Conservation (phyloP, 2,113 vertebrate genomes). For the Vulpes lagopus region DNA sequence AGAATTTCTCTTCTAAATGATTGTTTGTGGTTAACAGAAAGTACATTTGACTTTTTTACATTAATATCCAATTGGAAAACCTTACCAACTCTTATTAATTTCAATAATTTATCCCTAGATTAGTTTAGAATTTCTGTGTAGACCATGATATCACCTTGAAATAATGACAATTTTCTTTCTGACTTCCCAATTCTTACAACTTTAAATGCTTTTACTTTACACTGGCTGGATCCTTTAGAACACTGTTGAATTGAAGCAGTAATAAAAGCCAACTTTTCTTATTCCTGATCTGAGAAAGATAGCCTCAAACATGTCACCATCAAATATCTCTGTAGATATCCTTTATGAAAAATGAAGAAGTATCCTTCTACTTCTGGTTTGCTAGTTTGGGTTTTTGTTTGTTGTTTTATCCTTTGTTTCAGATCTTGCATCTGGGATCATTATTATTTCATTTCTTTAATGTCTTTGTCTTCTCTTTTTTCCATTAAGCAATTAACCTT, state of each 20-base stretch:
- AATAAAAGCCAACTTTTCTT: conserved; percentile 32
- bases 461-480: not conserved
- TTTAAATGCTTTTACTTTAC: not conserved
- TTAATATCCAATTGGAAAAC: conserved; percentile 30
- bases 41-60: conserved; percentile 11
- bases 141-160: conserved; percentile 22
- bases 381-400: not conserved
- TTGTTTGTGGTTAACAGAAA: conserved; percentile 2
- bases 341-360: conserved; percentile 36
- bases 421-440: not conserved
- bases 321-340: conserved; percentile 16
- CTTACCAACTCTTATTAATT: not conserved
- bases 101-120: not conserved
- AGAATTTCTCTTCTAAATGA: conserved; percentile 48
- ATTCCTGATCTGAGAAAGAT: not conserved
- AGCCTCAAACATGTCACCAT: not conserved
- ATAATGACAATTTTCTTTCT: conserved; percentile 41
- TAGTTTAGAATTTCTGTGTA: conserved; percentile 22
- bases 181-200: not conserved
- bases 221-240: conserved; percentile 19
- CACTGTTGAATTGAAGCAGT: conserved; percentile 13
- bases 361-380: conserved; percentile 26
- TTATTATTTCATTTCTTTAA: not conserved
- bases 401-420: not conserved
- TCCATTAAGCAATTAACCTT: not conserved